Evolutionary conservation across 2,113 vertebrate genomes (phyloP), one percentile per base, ranked within the genome.

Genomic region (Podarcis cretensis): DNA sequence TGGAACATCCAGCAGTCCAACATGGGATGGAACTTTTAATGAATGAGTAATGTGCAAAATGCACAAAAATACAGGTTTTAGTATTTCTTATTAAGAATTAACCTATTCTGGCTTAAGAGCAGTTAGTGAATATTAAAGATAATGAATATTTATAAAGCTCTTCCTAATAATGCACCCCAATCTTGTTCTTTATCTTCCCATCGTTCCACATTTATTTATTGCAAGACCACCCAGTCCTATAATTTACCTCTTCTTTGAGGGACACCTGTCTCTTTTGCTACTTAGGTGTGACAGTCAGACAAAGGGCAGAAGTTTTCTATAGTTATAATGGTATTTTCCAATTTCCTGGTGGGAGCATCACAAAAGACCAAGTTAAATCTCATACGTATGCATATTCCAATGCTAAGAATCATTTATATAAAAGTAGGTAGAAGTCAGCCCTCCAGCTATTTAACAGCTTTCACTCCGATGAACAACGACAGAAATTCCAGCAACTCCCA

Each of bases 71-170:
- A 63, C 73, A 89, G 84, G 73, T 86, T 93, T 89, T 59, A 89
- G 82, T 89, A 86, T 87, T 96, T 94, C 94, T 95, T 94, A 96
- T 93, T 95, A 96, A 95, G 95, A 94, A 96, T 92, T 90, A 95
- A 86, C 82, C 92, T 91, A 89, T 93, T 93, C 87, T 93, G 81
- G 82, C 54, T 93, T 76, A 69, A 85, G 75, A 93, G 84, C 86
- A 93, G 93, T 95, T 93, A 95, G 86, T 83, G 54, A 93, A 90
- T 92, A 89, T 59, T 84, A 89, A 92, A 91, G 88, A 86, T 90
- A 95, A 95, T 94, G 82, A 95, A 94, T 96, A 96, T 95, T 94
- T 93, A 92, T 93, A 94, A 92, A 84, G 79, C 69, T 91, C 92
- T 93, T 48, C 89, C 83, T 90, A 93, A 96, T 89, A 5, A 30